Percentiles rank a stretch among this genome's conserved stretches.
These are phyloP conservation scores for Amphiduros pacificus DNA, from an alignment of 2,888 invertebrate genomes.

Conservation along the genomic window DNA sequence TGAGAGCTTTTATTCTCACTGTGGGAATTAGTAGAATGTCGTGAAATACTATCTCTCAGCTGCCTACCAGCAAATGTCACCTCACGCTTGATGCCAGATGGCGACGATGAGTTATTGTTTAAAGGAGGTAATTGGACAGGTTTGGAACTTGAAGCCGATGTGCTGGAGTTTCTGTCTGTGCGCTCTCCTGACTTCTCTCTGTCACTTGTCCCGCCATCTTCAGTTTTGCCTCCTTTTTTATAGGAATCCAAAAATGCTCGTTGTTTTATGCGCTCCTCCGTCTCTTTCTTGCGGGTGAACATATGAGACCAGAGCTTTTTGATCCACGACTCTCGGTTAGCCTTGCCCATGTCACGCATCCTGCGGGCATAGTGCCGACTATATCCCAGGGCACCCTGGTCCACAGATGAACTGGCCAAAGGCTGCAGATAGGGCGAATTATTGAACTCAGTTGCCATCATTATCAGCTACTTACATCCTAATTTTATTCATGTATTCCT, in stretches of 20 bases:
- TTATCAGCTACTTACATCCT: too few species aligned
- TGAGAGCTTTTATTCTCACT: too few species aligned
- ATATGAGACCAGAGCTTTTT: conserved; percentile 4
- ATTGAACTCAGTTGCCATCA: too few species aligned
- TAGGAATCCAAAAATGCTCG: not conserved
- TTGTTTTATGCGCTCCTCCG: not conserved
- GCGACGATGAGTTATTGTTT: too few species aligned
- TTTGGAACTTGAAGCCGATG: too few species aligned
- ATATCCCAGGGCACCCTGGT: conserved; percentile 15
- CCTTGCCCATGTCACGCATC: conserved; percentile 29
- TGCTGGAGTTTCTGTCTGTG: not conserved
- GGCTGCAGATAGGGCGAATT: not conserved
- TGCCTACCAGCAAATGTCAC: too few species aligned
- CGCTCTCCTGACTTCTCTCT: not conserved
- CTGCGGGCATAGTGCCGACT: conserved; percentile 31
- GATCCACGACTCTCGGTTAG: conserved; percentile 32
- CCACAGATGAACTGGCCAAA: not conserved
- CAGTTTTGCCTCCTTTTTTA: not conserved
- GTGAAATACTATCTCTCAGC: not conserved
- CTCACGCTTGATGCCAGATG: too few species aligned
- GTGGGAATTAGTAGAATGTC: too few species aligned
- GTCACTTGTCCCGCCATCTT: not conserved
- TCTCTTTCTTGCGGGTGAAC: not conserved
- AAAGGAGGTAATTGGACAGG: too few species aligned
- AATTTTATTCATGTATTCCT: too few species aligned